Base-by-base conservation (phyloP, 2,888 invertebrate genomes). In the Agriopis marginaria region DNA sequence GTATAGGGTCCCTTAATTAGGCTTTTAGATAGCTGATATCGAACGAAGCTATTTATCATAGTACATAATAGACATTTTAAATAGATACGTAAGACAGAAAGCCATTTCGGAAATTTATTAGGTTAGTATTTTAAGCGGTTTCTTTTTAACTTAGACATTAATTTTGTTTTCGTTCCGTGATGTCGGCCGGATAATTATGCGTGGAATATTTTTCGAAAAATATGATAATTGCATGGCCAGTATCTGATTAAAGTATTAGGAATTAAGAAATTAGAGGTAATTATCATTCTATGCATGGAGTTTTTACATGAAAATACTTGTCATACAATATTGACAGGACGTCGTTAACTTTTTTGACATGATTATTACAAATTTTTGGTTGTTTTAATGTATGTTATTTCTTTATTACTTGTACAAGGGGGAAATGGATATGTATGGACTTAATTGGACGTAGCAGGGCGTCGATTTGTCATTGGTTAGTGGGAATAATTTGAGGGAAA, bases 1-100 rank as follows among this genome's bases (percentile, higher is more conserved):
- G 78, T 82, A 86, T 81, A 81, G 72, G 77, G 82, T 77, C 81
- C 79, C 79, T 81, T 81, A 83, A 83, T 84, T 79, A 84, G 83
- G 79, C 81, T 81, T 82, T 84, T 79, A 84, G 84, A 80, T 82
- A 82, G 82, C 83, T 84, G 86, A 77, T 77, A 77, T 75, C 74
- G 77, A 71, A 54, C 73, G 67, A 64, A 70, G 68, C 71, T 72
- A 74, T 75, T 66, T 76, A 77, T 74, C 70, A 72, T 68, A 71
- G 75, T 73, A 75, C 40, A 73, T 76, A 75, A 75, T 72, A 75
- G 71, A 71, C 68, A 66, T 71, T 66, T 72, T 71, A 75, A 74
- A 75, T 74, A 72, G 73, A 76, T 76, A 76, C 66, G 72, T 71
- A 68, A 76, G 75, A 73, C 75, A 75, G 75, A 74, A 71, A 74